Conservation (phyloP, 2,888 invertebrate genomes). For the Hydropsyche betteni region DNA sequence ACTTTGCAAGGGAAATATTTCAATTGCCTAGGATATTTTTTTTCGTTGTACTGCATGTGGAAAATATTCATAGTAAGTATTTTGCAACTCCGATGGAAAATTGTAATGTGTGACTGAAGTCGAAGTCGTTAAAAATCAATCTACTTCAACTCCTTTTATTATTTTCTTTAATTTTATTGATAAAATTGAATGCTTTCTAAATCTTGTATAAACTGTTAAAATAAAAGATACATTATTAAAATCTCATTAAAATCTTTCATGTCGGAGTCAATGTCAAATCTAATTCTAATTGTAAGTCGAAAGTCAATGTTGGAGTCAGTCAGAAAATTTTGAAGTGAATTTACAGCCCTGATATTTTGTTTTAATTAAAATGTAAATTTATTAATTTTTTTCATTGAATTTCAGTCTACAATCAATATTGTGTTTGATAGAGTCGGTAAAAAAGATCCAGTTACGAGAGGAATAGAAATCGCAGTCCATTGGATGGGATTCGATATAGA, state of each 20-base stretch:
- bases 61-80: constrained; percentile 96
- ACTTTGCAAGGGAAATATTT: constrained; percentile 98
- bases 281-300: no score
- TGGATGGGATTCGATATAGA: constrained; percentile 97
- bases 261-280: not conserved
- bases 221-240: not conserved
- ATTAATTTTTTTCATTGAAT: no score
- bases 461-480: constrained; percentile 95
- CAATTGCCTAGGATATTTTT: constrained; percentile 97
- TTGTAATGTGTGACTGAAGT: not conserved
- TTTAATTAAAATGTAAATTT: no score
- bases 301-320: no score
- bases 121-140: no score
- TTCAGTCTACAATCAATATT: constrained; percentile 95
- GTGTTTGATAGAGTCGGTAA: constrained; percentile 98
- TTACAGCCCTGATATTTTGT: no score
- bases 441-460: constrained; percentile 96
- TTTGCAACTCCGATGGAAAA: not conserved
- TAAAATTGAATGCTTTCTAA: no score
- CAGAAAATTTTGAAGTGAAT: no score
- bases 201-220: no score
- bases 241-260: no score
- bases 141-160: no score
- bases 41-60: constrained; percentile 97
- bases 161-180: no score